Conservation (phyloP, 2,888 invertebrate genomes). For the Nysson spinosus region DNA sequence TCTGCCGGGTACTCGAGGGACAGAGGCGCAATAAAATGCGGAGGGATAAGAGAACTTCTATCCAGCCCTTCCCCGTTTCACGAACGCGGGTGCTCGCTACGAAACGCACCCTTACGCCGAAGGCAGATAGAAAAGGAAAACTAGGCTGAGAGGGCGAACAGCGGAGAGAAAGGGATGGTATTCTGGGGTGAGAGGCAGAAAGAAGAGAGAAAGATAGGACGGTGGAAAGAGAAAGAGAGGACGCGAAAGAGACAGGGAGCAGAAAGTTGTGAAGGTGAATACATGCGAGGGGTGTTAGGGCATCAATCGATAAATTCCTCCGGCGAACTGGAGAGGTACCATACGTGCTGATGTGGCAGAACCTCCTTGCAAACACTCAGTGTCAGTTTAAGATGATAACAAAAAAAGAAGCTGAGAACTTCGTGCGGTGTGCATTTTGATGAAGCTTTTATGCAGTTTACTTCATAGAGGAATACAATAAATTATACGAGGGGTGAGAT, state of each 20-base stretch:
- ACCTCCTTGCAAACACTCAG: constrained; percentile 48
- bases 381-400: constrained; percentile 36
- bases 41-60: constrained; percentile 44
- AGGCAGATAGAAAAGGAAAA: constrained; percentile 43
- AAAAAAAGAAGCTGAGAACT: constrained; percentile 28
- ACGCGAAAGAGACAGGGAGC: constrained; percentile 23
- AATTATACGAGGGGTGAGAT: constrained; percentile 22
- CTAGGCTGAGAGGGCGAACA: constrained; percentile 41
- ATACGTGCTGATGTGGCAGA: constrained; percentile 57
- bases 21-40: constrained; percentile 43
- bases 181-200: not conserved
- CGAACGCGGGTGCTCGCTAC: constrained; percentile 42
- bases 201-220: constrained; percentile 14
- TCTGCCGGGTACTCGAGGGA: constrained; percentile 36
- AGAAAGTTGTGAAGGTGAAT: constrained; percentile 46
- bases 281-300: constrained; percentile 58
- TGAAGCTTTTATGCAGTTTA: constrained; percentile 41
- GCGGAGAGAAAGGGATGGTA: constrained; percentile 9
- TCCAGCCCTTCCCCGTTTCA: constrained; percentile 38
- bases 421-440: constrained; percentile 34
- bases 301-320: constrained; percentile 70
- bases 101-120: constrained; percentile 53
- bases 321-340: constrained; percentile 54
- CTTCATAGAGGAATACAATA: constrained; percentile 10
- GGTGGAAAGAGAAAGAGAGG: constrained; percentile 1